Base-by-base conservation (phyloP, 2,888 invertebrate genomes). In the Hypercompe scribonia region DNA sequence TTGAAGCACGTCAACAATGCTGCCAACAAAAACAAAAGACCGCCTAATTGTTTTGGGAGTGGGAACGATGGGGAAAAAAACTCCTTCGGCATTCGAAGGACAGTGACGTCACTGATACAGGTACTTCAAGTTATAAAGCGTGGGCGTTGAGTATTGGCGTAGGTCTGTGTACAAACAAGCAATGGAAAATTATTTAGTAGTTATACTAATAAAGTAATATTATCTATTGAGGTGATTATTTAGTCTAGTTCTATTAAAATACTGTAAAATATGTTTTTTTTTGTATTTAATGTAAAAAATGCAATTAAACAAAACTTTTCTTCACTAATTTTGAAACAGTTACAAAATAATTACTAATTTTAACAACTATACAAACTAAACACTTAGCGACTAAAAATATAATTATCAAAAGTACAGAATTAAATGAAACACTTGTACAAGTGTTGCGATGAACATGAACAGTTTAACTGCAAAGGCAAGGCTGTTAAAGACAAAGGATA, bases 41-140 rank as follows among this genome's bases (percentile, higher is more conserved):
- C 82, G 85, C 86, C 84, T 91, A 92, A 93, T 93, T 91, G 90
- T 92, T 93, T 92, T 84, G 90, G 90, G 90, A 86, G 85, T 85
- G 87, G 87, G 88, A 90, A 87, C 84, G 86, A 78, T 77, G 83
- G 75, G 81, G 83, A 85, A 89, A 90, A n/a, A 90, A 91, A 90
- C 90, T 88, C 87, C 90, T 88, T 84, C 86, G 93, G 93, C 87
- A 94, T 93, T 88, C 88, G 92, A 93, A 94, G 93, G 93, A 89
- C 91, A 90, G 75, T 94, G 93, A 94, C 93, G 94, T 93, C 92
- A 93, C 80, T 78, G 83, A 84, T 86, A 86, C 86, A 91, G 91
- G 91, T 92, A 92, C 88, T 82, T 86, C 79, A 79, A 81, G 80
- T 78, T 86, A 81, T 86, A 82, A 85, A 90, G 88, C 88, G 63